These are phyloP conservation scores for Penaeus chinensis DNA, from an alignment of 1,140 invertebrate genomes.

Conservation along the genomic window DNA sequence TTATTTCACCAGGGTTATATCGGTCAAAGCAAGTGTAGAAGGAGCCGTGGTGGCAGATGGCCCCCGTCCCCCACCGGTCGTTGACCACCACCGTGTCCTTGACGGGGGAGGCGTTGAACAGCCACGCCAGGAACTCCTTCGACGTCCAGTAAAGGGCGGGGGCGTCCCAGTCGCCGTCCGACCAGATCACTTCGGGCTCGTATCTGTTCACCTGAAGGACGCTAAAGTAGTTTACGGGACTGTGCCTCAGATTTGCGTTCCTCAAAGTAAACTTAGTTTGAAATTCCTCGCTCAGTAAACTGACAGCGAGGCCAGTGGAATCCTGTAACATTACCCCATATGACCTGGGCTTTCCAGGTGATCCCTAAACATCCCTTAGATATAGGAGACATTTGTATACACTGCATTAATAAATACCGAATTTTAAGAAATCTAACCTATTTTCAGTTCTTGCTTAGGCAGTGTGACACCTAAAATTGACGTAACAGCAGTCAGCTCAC, in stretches of 20 bases:
- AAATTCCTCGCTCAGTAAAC: no score
- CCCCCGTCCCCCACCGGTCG: constrained; percentile 85
- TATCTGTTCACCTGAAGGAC: constrained; percentile 72
- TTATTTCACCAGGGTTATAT: constrained; percentile 84
- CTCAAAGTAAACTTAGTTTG: no score
- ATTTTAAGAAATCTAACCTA: no score
- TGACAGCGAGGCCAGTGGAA: no score
- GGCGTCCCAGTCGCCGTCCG: constrained; percentile 79
- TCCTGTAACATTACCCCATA: no score
- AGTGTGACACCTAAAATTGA: constrained; percentile 65
- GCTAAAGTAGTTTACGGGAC: no score
- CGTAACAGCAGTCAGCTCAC: constrained; percentile 75
- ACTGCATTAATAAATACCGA: no score
- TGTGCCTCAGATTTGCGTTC: no score
- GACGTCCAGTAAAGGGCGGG: constrained; percentile 77
- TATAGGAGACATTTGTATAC: no score
- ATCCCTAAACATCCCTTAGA: no score
- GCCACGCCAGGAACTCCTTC: constrained; percentile 81
- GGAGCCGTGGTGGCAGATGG: constrained; percentile 87
- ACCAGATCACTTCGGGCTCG: constrained; percentile 91
- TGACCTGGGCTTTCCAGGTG: no score
- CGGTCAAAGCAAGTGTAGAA: constrained; percentile 85
- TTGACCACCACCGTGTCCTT: constrained; percentile 89
- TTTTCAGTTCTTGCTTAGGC: no score
- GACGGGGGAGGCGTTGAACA: constrained; percentile 95